Base-by-base conservation (phyloP, 92 coral and sea anemone species). In the Bergia puertoricense region DNA sequence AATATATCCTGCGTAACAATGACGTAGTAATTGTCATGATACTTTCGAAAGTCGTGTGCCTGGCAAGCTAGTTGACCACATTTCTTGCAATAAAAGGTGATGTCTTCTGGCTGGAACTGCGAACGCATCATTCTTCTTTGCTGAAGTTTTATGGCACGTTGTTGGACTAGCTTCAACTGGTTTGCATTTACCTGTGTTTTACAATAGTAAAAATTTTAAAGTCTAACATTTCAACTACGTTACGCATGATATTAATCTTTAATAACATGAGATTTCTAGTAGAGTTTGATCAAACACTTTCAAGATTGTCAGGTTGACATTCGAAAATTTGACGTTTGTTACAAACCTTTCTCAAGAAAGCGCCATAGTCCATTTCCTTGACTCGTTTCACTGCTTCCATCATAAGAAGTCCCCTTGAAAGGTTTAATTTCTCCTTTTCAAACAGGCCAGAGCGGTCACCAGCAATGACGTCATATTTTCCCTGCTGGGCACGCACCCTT, bases 1-100 rank as follows among this genome's bases (percentile, higher is more conserved):
- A 23, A 10, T 77, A 92, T 54, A 14, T 82, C 89, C 18, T 65
- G 39, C 76, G 74, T 80, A 62, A 88, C 87, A 2, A 92, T 91
- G 30, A 94, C 89, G 59, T 79, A 88, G 72, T 86, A 81, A 6
- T 81, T 69, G 18, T 78, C 23, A 20, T 18, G 40, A 43, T 82
- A 54, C 41, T 57, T 1, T 5, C 90, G 90, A 39, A 94, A 81
- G 79, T 94, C 88, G 23, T 88, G 86, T 37, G 92, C 94, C 40
- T 88, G 66, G 79, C 94, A 92, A 7, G 90, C 94, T 62, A 88
- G 30, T 15, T 1, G 62, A 11, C 69, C 86, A 77, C 97, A 94
- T 67, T 91, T 89, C 42, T 51, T 78, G 82, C 97, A 94, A 88
- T 43, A 80, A 42, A 92, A 89, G 8, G 88, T 77, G 2, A 90